Conservation (phyloP, 2,797 vertebrate species). For the Streptopelia turtur region DNA sequence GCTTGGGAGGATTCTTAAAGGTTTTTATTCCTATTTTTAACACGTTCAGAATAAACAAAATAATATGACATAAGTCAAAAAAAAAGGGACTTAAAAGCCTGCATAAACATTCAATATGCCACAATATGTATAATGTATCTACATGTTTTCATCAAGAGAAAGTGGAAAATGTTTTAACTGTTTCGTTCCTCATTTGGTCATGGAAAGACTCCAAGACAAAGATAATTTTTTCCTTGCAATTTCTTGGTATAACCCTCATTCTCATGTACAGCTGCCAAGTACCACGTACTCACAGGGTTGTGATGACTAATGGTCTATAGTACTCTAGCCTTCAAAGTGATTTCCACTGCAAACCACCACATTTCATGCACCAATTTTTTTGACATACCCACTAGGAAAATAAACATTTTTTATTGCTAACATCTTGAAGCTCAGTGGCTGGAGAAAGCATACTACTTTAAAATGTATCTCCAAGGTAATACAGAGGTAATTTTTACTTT, state of each 20-base stretch:
- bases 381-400: not conserved
- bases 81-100: not conserved
- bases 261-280: not conserved
- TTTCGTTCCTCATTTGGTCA: not conserved
- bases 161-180: not conserved
- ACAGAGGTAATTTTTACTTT: not conserved
- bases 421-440: not conserved
- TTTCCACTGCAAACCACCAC: not conserved
- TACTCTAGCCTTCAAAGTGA: not conserved
- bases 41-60: not conserved
- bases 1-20: not conserved
- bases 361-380: slow-evolving; percentile 9
- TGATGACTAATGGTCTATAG: not conserved
- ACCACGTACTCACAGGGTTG: not conserved
- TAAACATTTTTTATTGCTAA: not conserved
- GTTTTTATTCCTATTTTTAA: not conserved
- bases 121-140: rapidly evolving
- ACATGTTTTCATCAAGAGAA: not conserved
- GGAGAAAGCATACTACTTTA: not conserved
- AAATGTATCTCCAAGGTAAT: slow-evolving; percentile 14
- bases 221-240: not conserved
- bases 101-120: not conserved
- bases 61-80: not conserved
- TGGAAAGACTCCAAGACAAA: not conserved
- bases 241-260: not conserved